Percentiles rank a stretch among this genome's conserved stretches.
phyloP scores from a whole-genome alignment of 2,888 invertebrate genomes.

The Drosophila fulvimacula region DNA sequence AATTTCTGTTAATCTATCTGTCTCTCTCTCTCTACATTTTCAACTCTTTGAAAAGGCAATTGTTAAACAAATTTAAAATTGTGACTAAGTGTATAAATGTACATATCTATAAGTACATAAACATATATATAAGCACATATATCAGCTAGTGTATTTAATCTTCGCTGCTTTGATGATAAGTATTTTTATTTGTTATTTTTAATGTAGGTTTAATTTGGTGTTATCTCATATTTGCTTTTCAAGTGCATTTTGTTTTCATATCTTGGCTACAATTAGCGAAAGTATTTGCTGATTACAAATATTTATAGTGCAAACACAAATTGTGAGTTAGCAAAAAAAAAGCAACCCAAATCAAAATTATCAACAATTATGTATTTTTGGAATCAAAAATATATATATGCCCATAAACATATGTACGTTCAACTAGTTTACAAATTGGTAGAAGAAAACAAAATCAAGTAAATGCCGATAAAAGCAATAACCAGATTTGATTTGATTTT shows the following conservation, averaged over 20 bases:
- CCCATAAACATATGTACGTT: slow-evolving; percentile 4
- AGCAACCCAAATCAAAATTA: slow-evolving; percentile 10
- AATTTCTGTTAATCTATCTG: neutral
- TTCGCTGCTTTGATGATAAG: neutral
- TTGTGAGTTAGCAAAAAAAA: slow-evolving; percentile 18
- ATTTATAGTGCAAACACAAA: slow-evolving; percentile 34
- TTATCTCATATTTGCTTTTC: slow-evolving; percentile 45
- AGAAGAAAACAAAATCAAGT: slow-evolving; percentile 26
- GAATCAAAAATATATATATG: slow-evolving; percentile 19
- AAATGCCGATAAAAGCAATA: slow-evolving; percentile 26
- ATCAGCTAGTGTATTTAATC: neutral
- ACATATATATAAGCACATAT: neutral
- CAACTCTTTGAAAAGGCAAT: neutral
- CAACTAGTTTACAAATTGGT: slow-evolving; percentile 52
- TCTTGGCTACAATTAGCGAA: slow-evolving; percentile 51
- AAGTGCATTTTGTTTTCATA: slow-evolving; percentile 45
- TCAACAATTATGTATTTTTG: slow-evolving; percentile 44
- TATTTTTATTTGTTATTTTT: neutral
- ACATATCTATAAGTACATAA: neutral
- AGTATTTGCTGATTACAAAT: slow-evolving; percentile 56
- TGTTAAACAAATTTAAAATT: neutral
- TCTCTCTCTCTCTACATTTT: neutral
- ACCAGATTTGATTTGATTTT: slow-evolving; percentile 13
- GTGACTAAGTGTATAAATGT: neutral
- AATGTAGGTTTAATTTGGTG: slow-evolving; percentile 12